Evolutionary conservation across 1,140 invertebrate species (phyloP), one percentile per base, ranked within the genome.

Genomic region (Laodelphax striatellus): DNA sequence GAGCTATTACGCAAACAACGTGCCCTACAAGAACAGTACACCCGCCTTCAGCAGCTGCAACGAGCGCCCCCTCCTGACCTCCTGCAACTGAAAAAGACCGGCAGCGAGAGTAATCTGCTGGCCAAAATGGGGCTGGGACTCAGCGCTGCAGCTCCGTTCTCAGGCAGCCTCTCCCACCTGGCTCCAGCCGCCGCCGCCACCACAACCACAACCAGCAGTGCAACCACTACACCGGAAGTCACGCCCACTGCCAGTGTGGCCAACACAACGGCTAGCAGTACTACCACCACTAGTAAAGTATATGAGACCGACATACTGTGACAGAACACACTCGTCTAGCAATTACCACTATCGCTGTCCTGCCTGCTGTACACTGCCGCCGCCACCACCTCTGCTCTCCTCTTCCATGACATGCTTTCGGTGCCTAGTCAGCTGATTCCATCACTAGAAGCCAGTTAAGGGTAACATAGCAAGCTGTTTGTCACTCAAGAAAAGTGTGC

Each of bases 281-380:
- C 64, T 24, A 70, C 73, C 31, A 75, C 73, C 4, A 80, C 79
- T n/a, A 86, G 80, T 70, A 87, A 88, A 72, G 82, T 91, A 66
- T 91, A 91, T 72, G 88, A 92, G 76, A 91, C 89, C 66, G 89
- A 92, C 71, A 92, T 92, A 79, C 86, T 92, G 82, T 90, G 80
- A 82, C 79, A 52, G 55, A 58, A 56, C 46, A 50, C 46, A 50
- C 46, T 50, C 14, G 46, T 50, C 46, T 50, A 50, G 46, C 46
- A 50, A 22, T 50, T 22, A 50, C 2, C 6, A 28, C 24, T 22
- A 50, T 4, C 6, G 6, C 24, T 28, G 24, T 28, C 24, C 24
- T 28, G 24, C 24, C 24, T 28, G 2, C 16, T 9, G n/a, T 50
- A 8, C 34, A 38, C 46, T 50, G 46, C 46, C 10, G n/a, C 46